A percentile compares a stretch with the other conserved stretches of the same genome.
Conservation (phyloP, 1,140 invertebrate species). For the Pogonomyrmex barbatus region DNA sequence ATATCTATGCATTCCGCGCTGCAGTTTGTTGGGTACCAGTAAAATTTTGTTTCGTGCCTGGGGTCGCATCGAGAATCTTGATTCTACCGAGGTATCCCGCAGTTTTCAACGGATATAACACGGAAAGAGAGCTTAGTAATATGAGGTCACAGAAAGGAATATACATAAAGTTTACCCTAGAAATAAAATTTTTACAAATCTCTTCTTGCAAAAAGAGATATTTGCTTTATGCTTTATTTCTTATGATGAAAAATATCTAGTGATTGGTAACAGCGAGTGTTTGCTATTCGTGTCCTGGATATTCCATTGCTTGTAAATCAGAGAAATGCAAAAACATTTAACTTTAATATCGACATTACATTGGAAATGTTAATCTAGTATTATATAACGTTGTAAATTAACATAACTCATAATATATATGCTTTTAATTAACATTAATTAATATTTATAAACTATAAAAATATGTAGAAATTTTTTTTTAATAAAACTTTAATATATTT, state of each 20-base stretch:
- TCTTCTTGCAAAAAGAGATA: background rate
- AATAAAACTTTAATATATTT: conserved; percentile 11
- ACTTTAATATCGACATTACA: background rate
- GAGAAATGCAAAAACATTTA: background rate
- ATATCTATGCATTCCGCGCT: conserved; percentile 46
- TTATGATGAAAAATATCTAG: background rate
- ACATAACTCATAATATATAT: background rate
- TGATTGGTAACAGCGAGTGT: background rate
- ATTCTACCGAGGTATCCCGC: conserved; percentile 43
- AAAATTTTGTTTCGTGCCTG: conserved; percentile 50
- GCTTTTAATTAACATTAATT: background rate
- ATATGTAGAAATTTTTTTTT: background rate
- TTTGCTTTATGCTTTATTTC: conserved; percentile 2
- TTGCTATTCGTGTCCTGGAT: background rate
- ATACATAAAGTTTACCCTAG: conserved; percentile 23
- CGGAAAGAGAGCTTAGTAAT: conserved; percentile 19
- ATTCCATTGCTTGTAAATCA: background rate
- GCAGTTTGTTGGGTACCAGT: conserved; percentile 31
- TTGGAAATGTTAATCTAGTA: background rate
- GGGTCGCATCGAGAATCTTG: conserved; percentile 45
- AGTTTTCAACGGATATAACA: conserved; percentile 23
- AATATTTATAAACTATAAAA: background rate
- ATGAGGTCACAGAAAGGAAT: background rate
- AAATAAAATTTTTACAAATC: conserved; percentile 37
- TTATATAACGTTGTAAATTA: background rate